These are phyloP conservation scores for Nibea coibor DNA, from an alignment of 2,113 vertebrate species.

Conservation along the genomic window DNA sequence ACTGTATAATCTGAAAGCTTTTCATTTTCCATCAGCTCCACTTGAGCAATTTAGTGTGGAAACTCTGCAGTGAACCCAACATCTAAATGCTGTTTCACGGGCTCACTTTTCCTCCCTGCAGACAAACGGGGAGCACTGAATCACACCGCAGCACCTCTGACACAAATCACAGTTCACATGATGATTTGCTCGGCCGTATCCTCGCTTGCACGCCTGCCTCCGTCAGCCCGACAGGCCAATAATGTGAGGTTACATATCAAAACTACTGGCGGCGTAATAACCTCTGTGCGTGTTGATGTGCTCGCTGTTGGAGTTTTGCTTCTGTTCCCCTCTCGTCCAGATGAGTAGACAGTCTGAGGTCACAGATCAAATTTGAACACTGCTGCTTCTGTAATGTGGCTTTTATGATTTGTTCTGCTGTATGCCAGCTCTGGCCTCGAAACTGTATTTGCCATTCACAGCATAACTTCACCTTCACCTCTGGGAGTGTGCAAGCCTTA, in stretches of 20 bases:
- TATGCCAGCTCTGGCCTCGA: constrained; percentile 8
- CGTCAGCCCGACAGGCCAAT: constrained; percentile 36
- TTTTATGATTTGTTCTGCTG: constrained; percentile 51
- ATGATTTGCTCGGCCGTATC: constrained; percentile 28
- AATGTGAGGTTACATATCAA: constrained; percentile 60
- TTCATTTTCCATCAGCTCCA: constrained; percentile 4
- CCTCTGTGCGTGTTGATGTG: constrained; percentile 44
- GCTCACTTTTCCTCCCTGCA: constrained; percentile 27
- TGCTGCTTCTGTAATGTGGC: constrained; percentile 36
- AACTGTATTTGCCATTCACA: constrained; percentile 20
- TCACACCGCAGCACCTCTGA: constrained; percentile 31
- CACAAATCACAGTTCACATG: constrained; percentile 56
- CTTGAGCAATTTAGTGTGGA: constrained; percentile 10
- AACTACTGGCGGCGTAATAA: constrained; percentile 57
- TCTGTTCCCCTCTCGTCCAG: constrained; percentile 25
- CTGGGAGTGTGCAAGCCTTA: neutral
- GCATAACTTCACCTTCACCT: constrained; percentile 26
- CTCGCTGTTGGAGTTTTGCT: constrained; percentile 38
- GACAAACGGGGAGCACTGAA: constrained; percentile 33
- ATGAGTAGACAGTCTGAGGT: constrained; percentile 50
- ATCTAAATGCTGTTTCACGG: constrained; percentile 33
- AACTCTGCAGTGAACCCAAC: constrained; percentile 22
- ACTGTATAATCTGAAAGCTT: neutral
- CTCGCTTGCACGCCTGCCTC: constrained; percentile 41
- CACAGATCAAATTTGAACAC: constrained; percentile 53